Evolutionary conservation across 1,140 invertebrate genomes (phyloP), one percentile per base, ranked within the genome.

Genomic region (Globodera ellingtonae): DNA sequence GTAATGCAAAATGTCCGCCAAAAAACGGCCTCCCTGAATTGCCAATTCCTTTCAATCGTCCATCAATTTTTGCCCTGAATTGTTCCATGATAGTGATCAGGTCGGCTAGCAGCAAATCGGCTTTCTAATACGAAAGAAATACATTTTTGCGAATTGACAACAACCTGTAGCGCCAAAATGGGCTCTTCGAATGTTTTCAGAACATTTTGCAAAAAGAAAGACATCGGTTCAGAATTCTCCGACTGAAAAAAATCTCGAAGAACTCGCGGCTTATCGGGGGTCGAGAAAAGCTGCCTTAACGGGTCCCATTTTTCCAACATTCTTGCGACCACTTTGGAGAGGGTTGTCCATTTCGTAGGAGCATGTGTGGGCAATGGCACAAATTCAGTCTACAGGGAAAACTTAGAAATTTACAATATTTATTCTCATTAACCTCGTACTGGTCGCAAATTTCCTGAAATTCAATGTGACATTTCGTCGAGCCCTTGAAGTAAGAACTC

Each of bases 361-460:
- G 44, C 4, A 56, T 79, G 78, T 13, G 78, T 79, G 10, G 78
- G 78, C 35, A 79, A 46, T 48, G 78, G 46, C 76, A n/a, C 35
- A 70, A 70, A 70, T 10, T 9, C 15, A 9, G 69, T 70, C 69
- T 70, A 10, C 13, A 70, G 15, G 13, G 13, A 1, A 52, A 52
- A 9, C 1, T 52, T 52, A 52, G 35, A 35, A 52, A 9, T 52
- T 52, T 52, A 52, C 7, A 52, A 52, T 52, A 52, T 52, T 52
- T 52, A 52, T 52, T 52, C 4, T 0, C 7, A 52, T 52, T 52
- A 8, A 78, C 77, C 77, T 78, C 77, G 18, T 76, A 46, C 46
- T 76, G 59, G 18, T 78, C 56, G 74, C 77, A 78, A 62, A 79
- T 24, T 46, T 78, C 77, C 21, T 78, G 74, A n/a, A 78, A 78